phyloP scores from a whole-genome alignment of 2,888 invertebrate species.

The Gerosis bhagava region DNA sequence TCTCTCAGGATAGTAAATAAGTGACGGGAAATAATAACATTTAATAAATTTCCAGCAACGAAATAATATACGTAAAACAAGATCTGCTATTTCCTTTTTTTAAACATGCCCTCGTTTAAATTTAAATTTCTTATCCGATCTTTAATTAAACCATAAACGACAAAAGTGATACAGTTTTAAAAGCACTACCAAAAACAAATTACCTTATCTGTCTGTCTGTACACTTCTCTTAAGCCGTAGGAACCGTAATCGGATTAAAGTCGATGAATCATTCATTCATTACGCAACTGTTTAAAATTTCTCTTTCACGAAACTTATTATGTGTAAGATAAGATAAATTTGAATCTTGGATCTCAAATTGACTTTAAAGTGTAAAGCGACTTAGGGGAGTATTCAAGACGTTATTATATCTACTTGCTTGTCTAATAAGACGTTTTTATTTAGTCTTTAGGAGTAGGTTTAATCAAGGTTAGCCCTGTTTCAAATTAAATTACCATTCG shows the following conservation, averaged over 20 bases:
- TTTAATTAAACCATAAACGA: conserved; percentile 9
- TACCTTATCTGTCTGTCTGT: conserved; percentile 14
- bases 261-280: conserved; percentile 16
- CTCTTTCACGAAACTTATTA: conserved; percentile 24
- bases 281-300: conserved; percentile 23
- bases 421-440: no score
- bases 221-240: conserved; percentile 1
- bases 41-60: no score
- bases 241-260: conserved; percentile 21
- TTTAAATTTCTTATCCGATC: no score
- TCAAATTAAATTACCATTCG: no score
- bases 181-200: conserved; percentile 16
- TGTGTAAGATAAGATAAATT: conserved; percentile 21
- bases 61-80: no score
- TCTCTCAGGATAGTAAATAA: no score
- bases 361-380: conserved; percentile 13
- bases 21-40: no score
- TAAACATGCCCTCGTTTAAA: no score
- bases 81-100: no score
- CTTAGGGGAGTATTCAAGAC: conserved; percentile 9
- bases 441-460: no score
- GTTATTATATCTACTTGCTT: no score
- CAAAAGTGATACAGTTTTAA: conserved; percentile 6
- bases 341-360: conserved; percentile 9
- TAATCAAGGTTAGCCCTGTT: no score